Percentiles rank a stretch among this genome's conserved stretches.
phyloP scores from a whole-genome alignment of 2,888 invertebrate species.

The Chrysomela aeneicollis region DNA sequence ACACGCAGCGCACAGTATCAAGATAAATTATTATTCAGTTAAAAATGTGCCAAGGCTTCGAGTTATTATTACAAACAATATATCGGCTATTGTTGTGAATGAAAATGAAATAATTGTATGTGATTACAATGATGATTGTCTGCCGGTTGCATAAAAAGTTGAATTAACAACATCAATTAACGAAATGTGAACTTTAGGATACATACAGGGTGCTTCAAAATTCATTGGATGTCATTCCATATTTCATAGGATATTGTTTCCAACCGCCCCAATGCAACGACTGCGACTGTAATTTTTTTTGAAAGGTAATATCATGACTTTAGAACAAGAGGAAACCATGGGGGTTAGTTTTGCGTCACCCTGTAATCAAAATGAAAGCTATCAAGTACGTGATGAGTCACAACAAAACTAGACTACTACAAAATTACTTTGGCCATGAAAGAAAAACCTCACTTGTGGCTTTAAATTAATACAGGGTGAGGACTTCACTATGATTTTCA shows the following conservation, averaged over 20 bases:
- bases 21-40: constrained; percentile 43
- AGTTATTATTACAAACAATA: constrained; percentile 46
- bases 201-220: not conserved
- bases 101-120: constrained; percentile 44
- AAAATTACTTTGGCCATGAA: too few species aligned
- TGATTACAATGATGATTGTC: constrained; percentile 42
- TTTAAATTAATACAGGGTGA: too few species aligned
- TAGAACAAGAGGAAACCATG: too few species aligned
- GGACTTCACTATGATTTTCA: too few species aligned
- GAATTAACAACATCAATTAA: constrained; percentile 22
- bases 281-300: too few species aligned
- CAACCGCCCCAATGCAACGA: too few species aligned
- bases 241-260: not conserved
- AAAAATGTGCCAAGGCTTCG: constrained; percentile 51
- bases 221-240: not conserved
- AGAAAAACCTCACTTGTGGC: too few species aligned
- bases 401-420: too few species aligned
- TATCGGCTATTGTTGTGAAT: constrained; percentile 48
- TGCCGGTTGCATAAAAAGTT: constrained; percentile 38
- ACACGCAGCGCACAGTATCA: constrained; percentile 22
- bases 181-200: not conserved
- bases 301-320: too few species aligned
- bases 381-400: too few species aligned
- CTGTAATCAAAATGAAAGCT: too few species aligned
- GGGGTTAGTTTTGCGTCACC: too few species aligned